A percentile compares a stretch with the other conserved stretches of the same genome.
phyloP scores from a whole-genome alignment of 2,797 vertebrate genomes.

The Argentina silus region DNA sequence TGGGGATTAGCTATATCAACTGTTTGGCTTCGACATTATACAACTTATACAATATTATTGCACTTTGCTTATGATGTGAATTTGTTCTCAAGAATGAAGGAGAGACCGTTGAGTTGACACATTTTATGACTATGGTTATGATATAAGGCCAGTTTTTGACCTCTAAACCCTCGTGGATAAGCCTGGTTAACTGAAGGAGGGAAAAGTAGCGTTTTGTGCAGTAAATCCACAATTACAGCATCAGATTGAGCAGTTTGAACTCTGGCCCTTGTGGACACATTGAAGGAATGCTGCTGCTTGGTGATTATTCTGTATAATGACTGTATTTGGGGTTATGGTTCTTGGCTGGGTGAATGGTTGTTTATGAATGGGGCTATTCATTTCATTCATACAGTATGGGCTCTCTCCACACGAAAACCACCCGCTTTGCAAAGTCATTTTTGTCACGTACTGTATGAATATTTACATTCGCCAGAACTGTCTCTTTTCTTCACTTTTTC shows the following conservation, averaged over 20 bases:
- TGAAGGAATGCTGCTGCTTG: not conserved
- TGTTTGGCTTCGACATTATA: too few species aligned
- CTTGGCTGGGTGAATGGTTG: not conserved
- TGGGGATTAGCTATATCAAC: not conserved
- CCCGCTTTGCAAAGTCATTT: not conserved
- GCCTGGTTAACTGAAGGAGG: not conserved
- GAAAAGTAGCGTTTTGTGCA: not conserved
- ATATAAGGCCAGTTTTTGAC: not conserved
- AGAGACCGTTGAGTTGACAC: not conserved
- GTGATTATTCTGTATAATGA: not conserved
- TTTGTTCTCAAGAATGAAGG: not conserved
- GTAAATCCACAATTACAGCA: not conserved
- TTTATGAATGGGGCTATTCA: slow-evolving; percentile 28
- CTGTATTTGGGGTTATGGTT: slow-evolving; percentile 21
- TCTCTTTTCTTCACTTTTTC: too few species aligned
- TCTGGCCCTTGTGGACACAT: too few species aligned
- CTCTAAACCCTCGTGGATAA: not conserved
- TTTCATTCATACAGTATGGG: slow-evolving; percentile 21
- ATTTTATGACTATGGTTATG: not conserved
- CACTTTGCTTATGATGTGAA: not conserved
- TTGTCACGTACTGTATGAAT: too few species aligned
- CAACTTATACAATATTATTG: not conserved
- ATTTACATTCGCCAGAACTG: too few species aligned
- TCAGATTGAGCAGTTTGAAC: not conserved
- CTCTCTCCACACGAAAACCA: not conserved